Evolutionary conservation across 2,113 vertebrate genomes (phyloP).

Genomic region (Saccopteryx leptura): DNA sequence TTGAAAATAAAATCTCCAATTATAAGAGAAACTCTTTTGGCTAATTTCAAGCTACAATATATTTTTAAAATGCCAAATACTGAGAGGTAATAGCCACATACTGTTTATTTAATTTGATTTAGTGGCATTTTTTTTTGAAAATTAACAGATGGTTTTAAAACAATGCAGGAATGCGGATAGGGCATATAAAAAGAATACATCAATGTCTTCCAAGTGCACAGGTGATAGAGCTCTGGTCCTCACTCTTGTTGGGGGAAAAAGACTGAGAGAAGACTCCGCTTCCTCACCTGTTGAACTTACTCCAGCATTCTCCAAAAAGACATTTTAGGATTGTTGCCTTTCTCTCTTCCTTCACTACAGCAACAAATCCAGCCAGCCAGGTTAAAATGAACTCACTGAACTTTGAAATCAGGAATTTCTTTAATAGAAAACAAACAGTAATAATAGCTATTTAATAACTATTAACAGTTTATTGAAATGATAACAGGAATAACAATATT

Average conservation of each 20-base stretch:
- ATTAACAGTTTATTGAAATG: neutral
- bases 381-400: neutral
- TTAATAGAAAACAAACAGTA: neutral
- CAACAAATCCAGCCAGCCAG: neutral
- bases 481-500: neutral
- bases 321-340: neutral
- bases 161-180: neutral
- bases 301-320: neutral
- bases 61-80: conserved; percentile 47
- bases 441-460: neutral
- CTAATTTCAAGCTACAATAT: neutral
- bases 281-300: neutral
- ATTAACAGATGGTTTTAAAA: neutral
- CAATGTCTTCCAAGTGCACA: neutral
- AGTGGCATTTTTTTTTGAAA: neutral
- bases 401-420: neutral
- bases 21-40: conserved; percentile 6
- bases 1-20: conserved; percentile 53
- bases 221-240: neutral
- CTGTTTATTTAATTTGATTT: conserved; percentile 39
- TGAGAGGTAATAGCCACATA: neutral
- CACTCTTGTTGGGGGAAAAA: neutral
- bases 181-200: neutral
- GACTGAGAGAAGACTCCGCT: neutral
- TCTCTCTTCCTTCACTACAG: neutral